Percentiles rank a stretch among this genome's conserved stretches.
Evolutionary conservation across 2,113 vertebrate species (phyloP).

Genomic region (Pelobates fuscus): DNA sequence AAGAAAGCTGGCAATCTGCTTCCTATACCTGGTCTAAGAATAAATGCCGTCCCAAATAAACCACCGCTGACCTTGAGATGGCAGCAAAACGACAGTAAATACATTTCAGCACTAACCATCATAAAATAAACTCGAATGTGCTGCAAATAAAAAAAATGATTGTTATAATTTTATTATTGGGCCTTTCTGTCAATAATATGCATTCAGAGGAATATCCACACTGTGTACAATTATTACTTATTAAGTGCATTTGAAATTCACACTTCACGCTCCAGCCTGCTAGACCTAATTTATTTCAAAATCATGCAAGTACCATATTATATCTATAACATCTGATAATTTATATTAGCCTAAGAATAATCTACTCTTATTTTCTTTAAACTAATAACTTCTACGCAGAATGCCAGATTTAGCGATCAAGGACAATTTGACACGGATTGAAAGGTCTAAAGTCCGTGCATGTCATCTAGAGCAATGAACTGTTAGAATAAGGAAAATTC

Average conservation of each 20-base stretch:
- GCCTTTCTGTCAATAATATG: slow-evolving; percentile 79
- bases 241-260: slow-evolving; percentile 59
- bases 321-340: slow-evolving; percentile 8
- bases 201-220: slow-evolving; percentile 70
- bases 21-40: not conserved
- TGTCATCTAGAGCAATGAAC: too few species aligned
- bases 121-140: slow-evolving; percentile 65
- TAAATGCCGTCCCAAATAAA: slow-evolving; percentile 1
- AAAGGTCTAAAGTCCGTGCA: too few species aligned
- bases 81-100: slow-evolving; percentile 73
- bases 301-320: not conserved
- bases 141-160: slow-evolving; percentile 75
- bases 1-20: not conserved
- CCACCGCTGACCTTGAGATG: slow-evolving; percentile 73
- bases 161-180: slow-evolving; percentile 77
- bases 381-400: slow-evolving; percentile 18
- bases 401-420: slow-evolving; percentile 1
- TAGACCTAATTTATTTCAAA: slow-evolving; percentile 24
- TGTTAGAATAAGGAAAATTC: too few species aligned
- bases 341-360: slow-evolving; percentile 9
- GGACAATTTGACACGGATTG: slow-evolving; percentile 3
- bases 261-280: slow-evolving; percentile 9
- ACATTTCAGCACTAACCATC: slow-evolving; percentile 53
- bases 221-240: slow-evolving; percentile 70
- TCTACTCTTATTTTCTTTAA: slow-evolving; percentile 16